Evolutionary conservation across 2,888 invertebrate species (phyloP).

Genomic region (Holacanthella duospinosa): DNA sequence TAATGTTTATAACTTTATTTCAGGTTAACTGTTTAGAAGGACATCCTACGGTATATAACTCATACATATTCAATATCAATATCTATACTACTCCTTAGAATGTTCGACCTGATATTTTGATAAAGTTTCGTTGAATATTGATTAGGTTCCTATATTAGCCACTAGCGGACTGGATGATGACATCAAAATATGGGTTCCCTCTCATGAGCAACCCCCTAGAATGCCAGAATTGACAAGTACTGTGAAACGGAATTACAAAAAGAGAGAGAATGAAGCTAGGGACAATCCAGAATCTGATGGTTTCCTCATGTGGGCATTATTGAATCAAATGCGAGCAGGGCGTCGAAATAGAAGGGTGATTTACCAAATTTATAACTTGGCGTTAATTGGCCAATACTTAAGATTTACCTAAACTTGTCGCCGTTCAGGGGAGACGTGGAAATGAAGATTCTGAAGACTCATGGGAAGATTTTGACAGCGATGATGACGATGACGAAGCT

Average conservation of each 20-base stretch:
- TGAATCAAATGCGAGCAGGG: conserved; percentile 46
- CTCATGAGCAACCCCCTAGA: conserved; percentile 50
- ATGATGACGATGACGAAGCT: no score
- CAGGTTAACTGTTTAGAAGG: conserved; percentile 85
- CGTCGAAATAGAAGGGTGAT: conserved; percentile 41
- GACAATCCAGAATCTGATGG: conserved; percentile 44
- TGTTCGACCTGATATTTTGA: no score
- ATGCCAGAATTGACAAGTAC: conserved; percentile 40
- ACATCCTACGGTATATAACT: conserved; percentile 55
- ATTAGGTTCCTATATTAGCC: conserved; percentile 63
- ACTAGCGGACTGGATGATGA: conserved; percentile 85
- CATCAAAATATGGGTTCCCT: conserved; percentile 86
- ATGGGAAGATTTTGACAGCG: no score
- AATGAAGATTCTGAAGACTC: no score
- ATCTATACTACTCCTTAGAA: no score
- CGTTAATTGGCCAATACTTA: no score
- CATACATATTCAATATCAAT: background rate
- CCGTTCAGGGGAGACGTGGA: no score
- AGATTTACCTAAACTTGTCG: no score
- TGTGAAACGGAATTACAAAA: conserved; percentile 42
- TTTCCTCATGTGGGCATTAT: conserved; percentile 47
- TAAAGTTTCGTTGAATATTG: background rate
- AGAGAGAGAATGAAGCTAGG: conserved; percentile 42
- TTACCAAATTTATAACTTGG: no score
- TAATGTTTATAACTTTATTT: background rate